Evolutionary conservation across 2,888 invertebrate genomes (phyloP).

Genomic region (Drosophila anceps): DNA sequence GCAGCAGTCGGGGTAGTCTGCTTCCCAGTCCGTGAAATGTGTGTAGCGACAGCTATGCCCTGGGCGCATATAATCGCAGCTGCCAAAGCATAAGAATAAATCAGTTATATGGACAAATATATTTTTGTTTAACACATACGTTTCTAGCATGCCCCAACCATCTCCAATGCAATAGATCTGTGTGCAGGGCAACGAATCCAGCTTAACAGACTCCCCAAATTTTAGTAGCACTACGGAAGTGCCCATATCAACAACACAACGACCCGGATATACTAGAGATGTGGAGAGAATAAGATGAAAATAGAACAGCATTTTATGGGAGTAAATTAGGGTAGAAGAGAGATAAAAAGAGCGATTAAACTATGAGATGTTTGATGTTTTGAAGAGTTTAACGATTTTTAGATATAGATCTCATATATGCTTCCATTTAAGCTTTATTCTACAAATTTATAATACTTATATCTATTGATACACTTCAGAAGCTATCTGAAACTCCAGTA

Average conservation of each 20-base stretch:
- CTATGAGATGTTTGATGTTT: too few species aligned
- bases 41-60: slow-evolving; percentile 42
- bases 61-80: slow-evolving; percentile 44
- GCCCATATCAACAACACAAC: slow-evolving; percentile 60
- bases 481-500: not conserved
- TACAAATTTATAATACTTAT: not conserved
- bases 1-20: slow-evolving; percentile 50
- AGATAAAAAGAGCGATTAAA: not conserved
- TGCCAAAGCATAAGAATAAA: slow-evolving; percentile 8
- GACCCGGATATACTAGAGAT: slow-evolving; percentile 51
- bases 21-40: slow-evolving; percentile 34
- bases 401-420: not conserved
- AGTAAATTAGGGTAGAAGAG: not conserved
- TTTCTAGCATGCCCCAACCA: slow-evolving; percentile 60
- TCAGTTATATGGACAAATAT: not conserved
- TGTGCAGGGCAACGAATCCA: slow-evolving; percentile 51
- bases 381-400: too few species aligned
- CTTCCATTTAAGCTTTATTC: too few species aligned
- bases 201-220: slow-evolving; percentile 27
- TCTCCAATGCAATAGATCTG: slow-evolving; percentile 47
- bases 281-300: fast-evolving
- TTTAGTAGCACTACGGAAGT: slow-evolving; percentile 35
- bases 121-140: slow-evolving; percentile 41
- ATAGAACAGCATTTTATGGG: not conserved
- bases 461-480: not conserved